Percentiles rank a stretch among this genome's conserved stretches.
These are phyloP conservation scores for Dipodomys merriami DNA, from an alignment of 2,113 vertebrate genomes.

Conservation along the genomic window DNA sequence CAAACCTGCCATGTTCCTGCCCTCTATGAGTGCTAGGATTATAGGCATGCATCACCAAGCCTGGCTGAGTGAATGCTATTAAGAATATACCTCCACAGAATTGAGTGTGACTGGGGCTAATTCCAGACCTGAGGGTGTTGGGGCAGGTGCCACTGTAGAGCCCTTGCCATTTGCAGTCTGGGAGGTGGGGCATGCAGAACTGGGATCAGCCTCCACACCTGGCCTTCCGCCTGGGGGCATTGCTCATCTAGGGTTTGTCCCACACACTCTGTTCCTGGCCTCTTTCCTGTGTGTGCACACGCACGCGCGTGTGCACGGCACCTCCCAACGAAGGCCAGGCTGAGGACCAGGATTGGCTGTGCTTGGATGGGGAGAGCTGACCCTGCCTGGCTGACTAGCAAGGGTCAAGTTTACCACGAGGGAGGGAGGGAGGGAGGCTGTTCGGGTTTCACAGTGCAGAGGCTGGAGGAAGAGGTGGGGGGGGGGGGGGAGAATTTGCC, in stretches of 20 bases:
- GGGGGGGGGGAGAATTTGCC: background rate
- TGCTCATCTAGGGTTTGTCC: background rate
- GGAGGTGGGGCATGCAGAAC: background rate
- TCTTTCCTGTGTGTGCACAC: background rate
- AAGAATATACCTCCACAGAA: background rate
- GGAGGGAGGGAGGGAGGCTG: background rate
- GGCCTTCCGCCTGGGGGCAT: background rate
- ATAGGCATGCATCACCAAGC: background rate
- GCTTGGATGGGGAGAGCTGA: background rate
- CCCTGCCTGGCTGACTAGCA: conserved; percentile 9
- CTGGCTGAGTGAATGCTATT: background rate
- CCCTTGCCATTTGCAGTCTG: background rate
- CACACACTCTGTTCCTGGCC: background rate
- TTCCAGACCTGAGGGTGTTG: background rate
- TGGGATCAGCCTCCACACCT: background rate
- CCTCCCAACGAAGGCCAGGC: background rate
- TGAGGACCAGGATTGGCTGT: background rate
- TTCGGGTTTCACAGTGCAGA: conserved; percentile 57
- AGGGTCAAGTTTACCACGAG: conserved; percentile 54
- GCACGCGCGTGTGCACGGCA: background rate
- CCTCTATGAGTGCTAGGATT: background rate
- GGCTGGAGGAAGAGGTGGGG: background rate
- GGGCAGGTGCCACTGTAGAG: background rate
- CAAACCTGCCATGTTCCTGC: background rate
- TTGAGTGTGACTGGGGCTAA: background rate